These are phyloP conservation scores for Eriocheir sinensis DNA, from an alignment of 1,140 invertebrate species.

Conservation along the genomic window DNA sequence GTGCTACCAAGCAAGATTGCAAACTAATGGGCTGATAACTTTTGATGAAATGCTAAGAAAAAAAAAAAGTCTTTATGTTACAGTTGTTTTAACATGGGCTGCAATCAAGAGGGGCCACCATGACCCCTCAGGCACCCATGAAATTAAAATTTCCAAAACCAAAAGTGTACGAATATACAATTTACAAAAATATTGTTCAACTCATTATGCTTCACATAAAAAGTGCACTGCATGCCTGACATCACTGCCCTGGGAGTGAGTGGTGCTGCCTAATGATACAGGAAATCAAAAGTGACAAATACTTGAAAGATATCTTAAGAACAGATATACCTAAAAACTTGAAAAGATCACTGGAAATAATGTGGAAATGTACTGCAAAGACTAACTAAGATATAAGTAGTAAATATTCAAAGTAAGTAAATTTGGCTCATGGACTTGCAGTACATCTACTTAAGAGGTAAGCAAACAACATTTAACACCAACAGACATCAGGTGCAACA, in stretches of 20 bases:
- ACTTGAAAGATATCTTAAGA: constrained; percentile 4
- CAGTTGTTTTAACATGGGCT: too few relatives aligned
- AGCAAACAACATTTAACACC: constrained; percentile 15
- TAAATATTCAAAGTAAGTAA: constrained; percentile 4
- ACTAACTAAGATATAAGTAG: constrained; percentile 15
- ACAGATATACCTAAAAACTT: constrained; percentile 26
- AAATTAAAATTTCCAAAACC: too few relatives aligned
- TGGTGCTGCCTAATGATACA: not conserved
- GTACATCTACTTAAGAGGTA: not conserved
- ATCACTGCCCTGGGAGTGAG: not conserved
- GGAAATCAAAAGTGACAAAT: constrained; percentile 4
- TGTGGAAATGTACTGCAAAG: constrained; percentile 12
- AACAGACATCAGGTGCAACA: not conserved
- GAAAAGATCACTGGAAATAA: constrained; percentile 5
- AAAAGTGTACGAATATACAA: too few relatives aligned
- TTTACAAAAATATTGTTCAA: too few relatives aligned
- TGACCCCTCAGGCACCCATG: too few relatives aligned
- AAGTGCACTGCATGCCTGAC: too few relatives aligned
- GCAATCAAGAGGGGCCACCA: too few relatives aligned
- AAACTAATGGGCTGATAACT: too few relatives aligned
- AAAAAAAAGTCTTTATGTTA: too few relatives aligned
- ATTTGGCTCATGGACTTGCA: not conserved
- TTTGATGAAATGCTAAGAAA: too few relatives aligned
- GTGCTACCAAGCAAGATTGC: not conserved
- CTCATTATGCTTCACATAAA: too few relatives aligned